A percentile compares a stretch with the other conserved stretches of the same genome.
Evolutionary conservation across 2,113 vertebrate genomes (phyloP).

Genomic region (Elgaria multicarinata): DNA sequence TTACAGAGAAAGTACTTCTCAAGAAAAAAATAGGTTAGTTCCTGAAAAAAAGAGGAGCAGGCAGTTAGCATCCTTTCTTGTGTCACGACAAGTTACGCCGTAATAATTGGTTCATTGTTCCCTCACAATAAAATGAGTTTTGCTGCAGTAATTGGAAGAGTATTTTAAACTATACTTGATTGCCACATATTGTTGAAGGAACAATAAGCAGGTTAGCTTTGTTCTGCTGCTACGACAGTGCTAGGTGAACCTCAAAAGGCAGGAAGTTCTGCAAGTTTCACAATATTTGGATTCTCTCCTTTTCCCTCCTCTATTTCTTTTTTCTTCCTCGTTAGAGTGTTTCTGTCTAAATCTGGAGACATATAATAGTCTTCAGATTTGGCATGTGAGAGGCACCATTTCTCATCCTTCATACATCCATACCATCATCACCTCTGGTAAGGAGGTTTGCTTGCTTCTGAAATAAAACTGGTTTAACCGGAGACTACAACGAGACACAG

Average conservation of each 20-base stretch:
- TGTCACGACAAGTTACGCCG: not conserved
- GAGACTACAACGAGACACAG: not conserved
- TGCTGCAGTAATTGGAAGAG: conserved; percentile 51
- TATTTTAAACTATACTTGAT: conserved; percentile 53
- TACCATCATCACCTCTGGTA: not conserved
- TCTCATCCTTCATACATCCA: not conserved
- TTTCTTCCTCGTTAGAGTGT: conserved; percentile 15
- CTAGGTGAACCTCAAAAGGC: conserved; percentile 55
- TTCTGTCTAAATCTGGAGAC: not conserved
- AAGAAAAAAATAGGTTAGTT: not conserved
- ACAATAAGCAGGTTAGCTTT: conserved; percentile 59
- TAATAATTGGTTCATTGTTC: conserved; percentile 26
- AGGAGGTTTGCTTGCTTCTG: not conserved
- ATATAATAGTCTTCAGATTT: not conserved
- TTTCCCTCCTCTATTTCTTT: not conserved
- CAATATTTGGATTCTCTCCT: conserved; percentile 63
- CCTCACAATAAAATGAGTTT: not conserved
- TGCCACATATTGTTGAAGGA: conserved; percentile 58
- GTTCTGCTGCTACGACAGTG: conserved; percentile 46
- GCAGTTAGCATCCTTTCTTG: not conserved
- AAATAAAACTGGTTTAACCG: not conserved
- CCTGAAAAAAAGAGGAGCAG: not conserved
- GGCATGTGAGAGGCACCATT: not conserved
- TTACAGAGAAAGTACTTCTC: not conserved
- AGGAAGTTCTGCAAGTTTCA: conserved; percentile 60